Base-by-base conservation (phyloP, 2,113 vertebrate genomes). In the Gavialis gangeticus region DNA sequence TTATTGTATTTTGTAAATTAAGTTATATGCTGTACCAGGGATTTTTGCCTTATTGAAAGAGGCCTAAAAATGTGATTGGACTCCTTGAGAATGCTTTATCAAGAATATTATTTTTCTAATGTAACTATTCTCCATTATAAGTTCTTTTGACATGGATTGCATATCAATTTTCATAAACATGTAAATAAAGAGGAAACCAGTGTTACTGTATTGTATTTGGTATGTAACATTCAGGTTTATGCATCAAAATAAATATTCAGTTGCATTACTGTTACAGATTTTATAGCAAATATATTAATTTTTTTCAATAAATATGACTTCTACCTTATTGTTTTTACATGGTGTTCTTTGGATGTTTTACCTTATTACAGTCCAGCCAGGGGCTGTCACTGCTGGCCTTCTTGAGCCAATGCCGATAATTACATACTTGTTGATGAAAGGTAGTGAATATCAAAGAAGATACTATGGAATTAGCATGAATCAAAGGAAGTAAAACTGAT, bases 61-160 rank as follows among this genome's bases (percentile, higher is more conserved):
- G 98, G 98, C 98, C 98, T 98, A 95, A 97, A 97, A 97, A 98
- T 97, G 97, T 97, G 97, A 98, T 95, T 97, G 97, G 96, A 97
- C 98, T 98, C 97, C 97, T 98, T 97, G 95, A 98, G 97, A 98
- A 98, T 98, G 98, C 98, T 98, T 98, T 98, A 98, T 97, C 97
- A 96, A 98, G 97, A 98, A 98, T 98, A 98, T 98, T 98, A 98
- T 98, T 98, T 98, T 98, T 98, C 97, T 98, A 98, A 98, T 92
- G 97, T 98, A 97, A 98, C 96, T 95, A 94, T 98, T 98, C 97
- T 98, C 97, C 98, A 98, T 98, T 97, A 66, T 96, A 89, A 92
- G 96, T 98, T 98, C 97, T 97, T 98, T 98, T 97, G 97, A 98
- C 98, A 98, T 97, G 94, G 97, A 97, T 97, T 97, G 96, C 97